Percentiles rank a stretch among this genome's conserved stretches.
These are phyloP conservation scores for Brachionus rubens DNA, from an alignment of 1,140 invertebrate species.

Conservation along the genomic window DNA sequence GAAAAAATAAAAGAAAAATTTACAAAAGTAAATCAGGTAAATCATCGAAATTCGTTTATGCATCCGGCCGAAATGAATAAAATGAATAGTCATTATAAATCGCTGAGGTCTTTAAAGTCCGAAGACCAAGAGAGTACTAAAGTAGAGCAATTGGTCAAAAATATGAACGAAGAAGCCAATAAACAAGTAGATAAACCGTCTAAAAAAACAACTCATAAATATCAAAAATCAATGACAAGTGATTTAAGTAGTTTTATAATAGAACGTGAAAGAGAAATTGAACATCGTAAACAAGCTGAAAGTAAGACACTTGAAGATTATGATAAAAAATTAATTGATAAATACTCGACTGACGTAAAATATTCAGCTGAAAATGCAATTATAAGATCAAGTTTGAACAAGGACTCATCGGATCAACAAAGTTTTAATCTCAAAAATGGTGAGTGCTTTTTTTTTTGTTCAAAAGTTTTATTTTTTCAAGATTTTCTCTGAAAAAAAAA, in stretches of 20 bases:
- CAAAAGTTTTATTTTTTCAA: not conserved
- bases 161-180: not conserved
- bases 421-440: not conserved
- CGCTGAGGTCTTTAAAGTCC: not conserved
- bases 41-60: not conserved
- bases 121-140: not conserved
- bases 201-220: conserved; percentile 10
- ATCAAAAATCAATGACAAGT: conserved; percentile 38
- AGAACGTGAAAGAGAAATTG: conserved; percentile 22
- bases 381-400: conserved; percentile 22
- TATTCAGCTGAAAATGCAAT: conserved; percentile 37
- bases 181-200: not conserved
- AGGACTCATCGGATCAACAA: not conserved
- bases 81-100: not conserved
- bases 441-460: not conserved
- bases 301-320: not conserved
- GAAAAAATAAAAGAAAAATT: conserved; percentile 40
- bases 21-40: not conserved
- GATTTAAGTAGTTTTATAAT: conserved; percentile 40
- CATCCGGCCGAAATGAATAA: conserved; percentile 15
- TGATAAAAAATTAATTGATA: conserved; percentile 9
- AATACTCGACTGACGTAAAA: not conserved
- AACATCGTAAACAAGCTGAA: not conserved
- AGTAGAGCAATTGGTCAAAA: conserved; percentile 30
- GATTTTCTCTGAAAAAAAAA: too few relatives aligned